Conservation (phyloP, 2,113 vertebrate species). For the Thunnus thynnus region DNA sequence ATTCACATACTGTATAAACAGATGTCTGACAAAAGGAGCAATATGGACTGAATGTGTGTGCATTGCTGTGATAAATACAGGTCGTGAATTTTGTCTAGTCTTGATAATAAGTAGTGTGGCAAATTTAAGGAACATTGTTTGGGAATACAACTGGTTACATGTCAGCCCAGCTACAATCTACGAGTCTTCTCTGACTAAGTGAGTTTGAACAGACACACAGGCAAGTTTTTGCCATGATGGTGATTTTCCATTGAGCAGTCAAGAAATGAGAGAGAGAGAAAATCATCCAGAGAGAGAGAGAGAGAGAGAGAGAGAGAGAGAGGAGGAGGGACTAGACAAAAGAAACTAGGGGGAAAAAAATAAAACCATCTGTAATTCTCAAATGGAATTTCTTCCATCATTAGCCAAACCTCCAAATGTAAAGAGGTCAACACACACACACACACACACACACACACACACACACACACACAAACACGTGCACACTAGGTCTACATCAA, state of each 20-base stretch:
- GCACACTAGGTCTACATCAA: no score
- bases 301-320: slow-evolving; percentile 19
- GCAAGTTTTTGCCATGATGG: slow-evolving; percentile 75
- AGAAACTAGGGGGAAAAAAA: slow-evolving; percentile 75
- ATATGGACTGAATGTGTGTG: background rate
- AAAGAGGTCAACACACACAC: slow-evolving; percentile 53
- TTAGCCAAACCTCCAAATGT: slow-evolving; percentile 75
- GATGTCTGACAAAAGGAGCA: slow-evolving; percentile 20
- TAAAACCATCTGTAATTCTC: slow-evolving; percentile 79
- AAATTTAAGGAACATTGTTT: slow-evolving; percentile 8
- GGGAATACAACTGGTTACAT: slow-evolving; percentile 9
- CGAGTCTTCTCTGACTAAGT: slow-evolving; percentile 24
- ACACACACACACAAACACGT: no score
- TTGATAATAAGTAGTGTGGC: slow-evolving; percentile 18
- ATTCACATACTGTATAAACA: slow-evolving; percentile 23
- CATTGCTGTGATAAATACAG: slow-evolving; percentile 34
- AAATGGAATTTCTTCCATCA: slow-evolving; percentile 86
- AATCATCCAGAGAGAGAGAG: slow-evolving; percentile 29
- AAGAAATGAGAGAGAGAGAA: slow-evolving; percentile 40
- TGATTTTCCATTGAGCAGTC: slow-evolving; percentile 82
- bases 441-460: slow-evolving; percentile 16
- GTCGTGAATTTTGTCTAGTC: slow-evolving; percentile 1
- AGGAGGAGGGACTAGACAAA: slow-evolving; percentile 80
- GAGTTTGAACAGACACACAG: slow-evolving; percentile 23
- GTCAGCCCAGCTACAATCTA: background rate